Evolutionary conservation across 2,113 vertebrate genomes (phyloP), one percentile per base, ranked within the genome.

Genomic region (Pongo abelii): DNA sequence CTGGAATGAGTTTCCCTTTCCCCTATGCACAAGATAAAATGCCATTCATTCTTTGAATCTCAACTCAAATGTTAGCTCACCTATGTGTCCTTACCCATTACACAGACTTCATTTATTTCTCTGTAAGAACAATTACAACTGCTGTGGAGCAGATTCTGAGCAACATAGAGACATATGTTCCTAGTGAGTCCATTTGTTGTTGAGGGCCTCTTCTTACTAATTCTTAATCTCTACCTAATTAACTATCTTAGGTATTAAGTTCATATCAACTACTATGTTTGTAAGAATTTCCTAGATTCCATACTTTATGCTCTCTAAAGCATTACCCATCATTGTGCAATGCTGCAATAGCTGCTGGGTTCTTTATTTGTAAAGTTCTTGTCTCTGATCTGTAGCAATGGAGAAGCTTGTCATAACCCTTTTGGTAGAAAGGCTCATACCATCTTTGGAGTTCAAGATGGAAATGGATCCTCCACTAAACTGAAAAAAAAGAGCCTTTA

Each of bases 141-240:
- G n/a, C 83, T 84, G 11, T n/a, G 30, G 35, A 43, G 32, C 27
- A 14, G 7, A 10, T 88, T 79, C 77, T 70, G 55, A 84, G 23
- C n/a, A 32, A 8, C 27, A 91, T 59, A 89, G 84, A 22, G 17
- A 78, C 32, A 23, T 14, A 7, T 0, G 38, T 55, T 85, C 84
- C 50, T 80, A 22, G 1, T 46, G 61, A 86, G 27, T 27, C 46
- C 11, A 46, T 35, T 38, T 64, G 43, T 75, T 85, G 46, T 77
- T 75, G 55, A 38, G 59, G 35, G 8, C 4, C 11, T 38, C 27
- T 92, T 52, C 38, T 87, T 67, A 23, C 57, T 52, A 64, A 85
- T 16, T 46, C 84, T 89, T 92, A 10, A 23, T 90, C 92, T 84
- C 55, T 55, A 67, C 80, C 61, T 74, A 27, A 78, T 75, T 64